Base-by-base conservation (phyloP, 2,797 vertebrate species). In the Morus bassanus region DNA sequence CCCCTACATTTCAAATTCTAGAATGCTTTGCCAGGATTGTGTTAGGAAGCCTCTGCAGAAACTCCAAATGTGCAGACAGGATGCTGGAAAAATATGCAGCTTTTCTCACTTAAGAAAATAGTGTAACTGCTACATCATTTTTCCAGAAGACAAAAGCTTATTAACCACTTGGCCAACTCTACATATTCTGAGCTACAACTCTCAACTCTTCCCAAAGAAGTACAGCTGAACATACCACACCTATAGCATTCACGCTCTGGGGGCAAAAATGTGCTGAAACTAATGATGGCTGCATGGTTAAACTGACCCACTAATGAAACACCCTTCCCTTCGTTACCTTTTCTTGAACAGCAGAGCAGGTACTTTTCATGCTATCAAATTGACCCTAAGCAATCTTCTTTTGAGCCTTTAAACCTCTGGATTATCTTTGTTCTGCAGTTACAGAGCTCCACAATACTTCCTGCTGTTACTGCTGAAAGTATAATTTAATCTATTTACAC, bases 401-500 rank as follows among this genome's bases (percentile, higher is more conserved):
- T 48, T 23, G 37, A 69, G 92, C 65, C 84, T 94, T 91, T 59
- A 65, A 91, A 84, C 88, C 46, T 68, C 16, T 54, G 67, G 48
- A 77, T 85, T 87, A 88, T 69, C 94, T 91, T 74, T 64, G 56
- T 56, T 90, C 63, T 72, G 77, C 81, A 76, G 54, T 45, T 88
- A 45, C n/a, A 79, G 60, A 81, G 53, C 91, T 88, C 78, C 75
- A 45, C 1, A 0, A 46, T 39, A 43, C 54, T 91, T 75, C 88
- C 92, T 3, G 43, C 94, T 94, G 88, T 53, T 84, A 25, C 63
- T 85, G 84, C 91, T 85, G 41, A 33, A 96, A 81, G 84, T 82
- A 45, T 80, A 85, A 96, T 96, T 96, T 92, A 91, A 72, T 97
- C 85, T 92, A 86, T 92, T 91, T 95, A 92, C 92, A 94, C 9